Conservation (phyloP, 92 coral and sea anemone species). For the Zoanthus gigantus region DNA sequence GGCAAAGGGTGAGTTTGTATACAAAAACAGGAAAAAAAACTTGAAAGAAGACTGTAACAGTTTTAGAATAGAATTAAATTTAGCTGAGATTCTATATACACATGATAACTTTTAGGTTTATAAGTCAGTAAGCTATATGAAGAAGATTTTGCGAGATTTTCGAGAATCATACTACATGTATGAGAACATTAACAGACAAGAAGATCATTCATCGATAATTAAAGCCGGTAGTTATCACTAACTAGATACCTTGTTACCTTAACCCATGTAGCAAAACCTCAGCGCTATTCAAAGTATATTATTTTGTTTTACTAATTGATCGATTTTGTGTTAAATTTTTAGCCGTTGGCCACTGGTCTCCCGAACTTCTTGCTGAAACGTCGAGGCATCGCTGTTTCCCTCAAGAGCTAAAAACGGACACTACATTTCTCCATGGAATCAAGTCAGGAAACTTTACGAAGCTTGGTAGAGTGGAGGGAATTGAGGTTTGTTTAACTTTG, state of each 20-base stretch:
- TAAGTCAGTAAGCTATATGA: too few species aligned
- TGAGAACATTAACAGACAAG: too few species aligned
- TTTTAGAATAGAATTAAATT: too few species aligned
- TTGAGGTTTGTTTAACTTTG: constrained; percentile 88
- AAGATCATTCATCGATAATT: too few species aligned
- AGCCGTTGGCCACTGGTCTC: constrained; percentile 61
- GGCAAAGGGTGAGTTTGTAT: neutral
- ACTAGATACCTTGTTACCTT: too few species aligned
- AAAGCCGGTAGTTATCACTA: too few species aligned
- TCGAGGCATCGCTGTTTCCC: constrained; percentile 68
- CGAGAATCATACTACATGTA: too few species aligned
- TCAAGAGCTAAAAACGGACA: constrained; percentile 71
- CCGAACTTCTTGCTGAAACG: constrained; percentile 71
- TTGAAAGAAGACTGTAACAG: neutral
- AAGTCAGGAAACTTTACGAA: constrained; percentile 90
- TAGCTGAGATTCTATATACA: too few species aligned
- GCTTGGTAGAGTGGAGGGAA: constrained; percentile 87
- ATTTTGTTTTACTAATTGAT: neutral
- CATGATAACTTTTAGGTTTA: too few species aligned
- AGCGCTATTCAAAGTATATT: too few species aligned
- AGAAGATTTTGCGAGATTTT: too few species aligned
- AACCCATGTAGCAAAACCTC: too few species aligned
- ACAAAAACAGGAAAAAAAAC: neutral
- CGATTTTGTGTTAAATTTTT: neutral
- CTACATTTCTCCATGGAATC: constrained; percentile 94